Conservation (phyloP, 1,140 invertebrate species). For the Drosophila equinoxialis region DNA sequence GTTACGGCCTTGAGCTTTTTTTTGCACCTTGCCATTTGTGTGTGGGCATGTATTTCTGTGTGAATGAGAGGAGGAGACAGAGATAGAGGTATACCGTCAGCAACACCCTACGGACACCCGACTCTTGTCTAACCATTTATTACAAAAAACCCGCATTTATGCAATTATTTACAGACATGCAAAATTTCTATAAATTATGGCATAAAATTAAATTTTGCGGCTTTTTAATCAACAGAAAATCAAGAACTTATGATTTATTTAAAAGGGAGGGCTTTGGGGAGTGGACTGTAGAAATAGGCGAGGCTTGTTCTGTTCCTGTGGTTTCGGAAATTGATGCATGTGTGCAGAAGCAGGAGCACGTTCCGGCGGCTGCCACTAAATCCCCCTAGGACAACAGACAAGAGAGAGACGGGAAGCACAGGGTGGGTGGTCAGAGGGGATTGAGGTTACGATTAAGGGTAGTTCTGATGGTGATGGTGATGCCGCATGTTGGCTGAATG, state of each 20-base stretch:
- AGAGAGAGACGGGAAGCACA: neutral
- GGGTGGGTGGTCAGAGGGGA: slow-evolving; percentile 24
- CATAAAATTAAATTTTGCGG: slow-evolving; percentile 52
- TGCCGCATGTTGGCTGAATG: neutral
- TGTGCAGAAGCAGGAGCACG: slow-evolving; percentile 72
- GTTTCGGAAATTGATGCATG: slow-evolving; percentile 73
- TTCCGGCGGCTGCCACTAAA: slow-evolving; percentile 67
- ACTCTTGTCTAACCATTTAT: slow-evolving; percentile 6
- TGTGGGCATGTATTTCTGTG: slow-evolving; percentile 23
- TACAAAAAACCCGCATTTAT: slow-evolving; percentile 26
- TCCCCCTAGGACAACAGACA: slow-evolving; percentile 69
- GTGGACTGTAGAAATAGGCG: neutral
- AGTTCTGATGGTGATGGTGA: neutral
- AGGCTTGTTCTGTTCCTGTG: slow-evolving; percentile 33
- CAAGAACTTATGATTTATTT: slow-evolving; percentile 45
- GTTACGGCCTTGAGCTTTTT: slow-evolving; percentile 50
- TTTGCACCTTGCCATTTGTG: slow-evolving; percentile 55
- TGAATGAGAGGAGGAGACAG: no score
- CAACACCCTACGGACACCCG: neutral
- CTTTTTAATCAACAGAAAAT: slow-evolving; percentile 59
- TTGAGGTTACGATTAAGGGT: neutral
- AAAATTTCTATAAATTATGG: slow-evolving; percentile 38
- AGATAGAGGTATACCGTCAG: neutral
- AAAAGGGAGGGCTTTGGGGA: neutral
- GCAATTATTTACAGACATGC: slow-evolving; percentile 31